These are phyloP conservation scores for Brenthis daphne DNA, from an alignment of 2,888 invertebrate genomes.

Conservation along the genomic window DNA sequence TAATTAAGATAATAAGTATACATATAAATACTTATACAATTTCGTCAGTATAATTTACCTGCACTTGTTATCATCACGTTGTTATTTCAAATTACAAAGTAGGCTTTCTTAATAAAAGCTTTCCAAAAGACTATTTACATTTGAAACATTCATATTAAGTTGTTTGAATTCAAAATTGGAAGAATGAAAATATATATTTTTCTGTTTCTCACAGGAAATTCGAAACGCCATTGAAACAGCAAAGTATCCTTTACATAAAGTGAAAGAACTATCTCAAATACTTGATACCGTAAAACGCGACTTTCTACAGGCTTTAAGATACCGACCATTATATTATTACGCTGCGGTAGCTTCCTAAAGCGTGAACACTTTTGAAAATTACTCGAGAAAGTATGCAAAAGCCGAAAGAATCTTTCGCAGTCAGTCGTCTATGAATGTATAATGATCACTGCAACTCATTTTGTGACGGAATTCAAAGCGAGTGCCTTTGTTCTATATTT, in stretches of 20 bases:
- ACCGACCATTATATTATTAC: slow-evolving; percentile 74
- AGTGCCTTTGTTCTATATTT: slow-evolving; percentile 44
- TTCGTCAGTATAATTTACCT: neutral
- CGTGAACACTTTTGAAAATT: slow-evolving; percentile 65
- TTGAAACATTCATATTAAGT: neutral
- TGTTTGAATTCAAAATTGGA: slow-evolving; percentile 19
- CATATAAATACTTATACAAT: no score
- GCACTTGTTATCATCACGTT: neutral
- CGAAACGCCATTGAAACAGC: slow-evolving; percentile 37
- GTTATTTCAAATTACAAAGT: neutral
- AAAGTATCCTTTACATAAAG: slow-evolving; percentile 38
- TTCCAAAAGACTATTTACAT: slow-evolving; percentile 7
- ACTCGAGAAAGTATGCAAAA: slow-evolving; percentile 57
- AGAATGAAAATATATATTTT: slow-evolving; percentile 20
- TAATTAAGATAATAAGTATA: no score
- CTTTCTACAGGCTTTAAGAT: slow-evolving; percentile 39
- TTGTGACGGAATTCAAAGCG: slow-evolving; percentile 42
- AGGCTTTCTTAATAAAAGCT: neutral
- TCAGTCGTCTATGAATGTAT: slow-evolving; percentile 75
- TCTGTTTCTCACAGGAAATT: slow-evolving; percentile 29
- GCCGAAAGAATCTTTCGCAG: slow-evolving; percentile 65
- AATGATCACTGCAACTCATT: slow-evolving; percentile 62
- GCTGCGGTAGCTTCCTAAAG: slow-evolving; percentile 65
- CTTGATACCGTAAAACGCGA: slow-evolving; percentile 38
- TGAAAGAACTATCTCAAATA: slow-evolving; percentile 39